Percentiles rank a stretch among this genome's conserved stretches.
Evolutionary conservation across 2,113 vertebrate genomes (phyloP).

Genomic region (Stomatorhinus ivindoensis): DNA sequence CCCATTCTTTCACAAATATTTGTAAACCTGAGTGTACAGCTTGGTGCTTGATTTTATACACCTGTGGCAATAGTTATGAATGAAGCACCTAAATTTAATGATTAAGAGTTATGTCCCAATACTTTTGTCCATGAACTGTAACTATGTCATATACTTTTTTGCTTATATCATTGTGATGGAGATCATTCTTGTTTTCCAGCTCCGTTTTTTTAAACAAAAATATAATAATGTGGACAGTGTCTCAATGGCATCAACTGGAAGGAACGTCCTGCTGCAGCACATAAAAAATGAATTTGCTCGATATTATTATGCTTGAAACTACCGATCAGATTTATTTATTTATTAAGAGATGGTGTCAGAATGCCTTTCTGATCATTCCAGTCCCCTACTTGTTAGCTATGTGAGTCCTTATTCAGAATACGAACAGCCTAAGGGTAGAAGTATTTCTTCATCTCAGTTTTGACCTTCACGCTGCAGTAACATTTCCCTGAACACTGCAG

Average conservation of each 20-base stretch:
- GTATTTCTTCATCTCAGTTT: not conserved
- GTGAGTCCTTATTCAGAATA: not conserved
- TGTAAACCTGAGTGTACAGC: not conserved
- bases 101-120: not conserved
- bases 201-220: not conserved
- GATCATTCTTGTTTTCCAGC: not conserved
- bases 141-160: not conserved
- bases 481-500: not conserved
- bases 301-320: not conserved
- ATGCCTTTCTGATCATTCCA: not conserved
- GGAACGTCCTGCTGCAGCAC: not conserved
- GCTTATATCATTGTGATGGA: not conserved
- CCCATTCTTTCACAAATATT: not conserved
- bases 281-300: not conserved
- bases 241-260: not conserved
- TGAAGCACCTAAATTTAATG: not conserved
- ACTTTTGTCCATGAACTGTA: not conserved
- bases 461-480: not conserved
- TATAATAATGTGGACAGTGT: not conserved
- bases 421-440: not conserved
- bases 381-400: not conserved
- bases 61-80: not conserved
- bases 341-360: not conserved
- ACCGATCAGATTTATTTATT: not conserved
- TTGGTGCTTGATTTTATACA: not conserved